Conservation (phyloP, 2,888 invertebrate genomes). For the Neoscelio sp. region DNA sequence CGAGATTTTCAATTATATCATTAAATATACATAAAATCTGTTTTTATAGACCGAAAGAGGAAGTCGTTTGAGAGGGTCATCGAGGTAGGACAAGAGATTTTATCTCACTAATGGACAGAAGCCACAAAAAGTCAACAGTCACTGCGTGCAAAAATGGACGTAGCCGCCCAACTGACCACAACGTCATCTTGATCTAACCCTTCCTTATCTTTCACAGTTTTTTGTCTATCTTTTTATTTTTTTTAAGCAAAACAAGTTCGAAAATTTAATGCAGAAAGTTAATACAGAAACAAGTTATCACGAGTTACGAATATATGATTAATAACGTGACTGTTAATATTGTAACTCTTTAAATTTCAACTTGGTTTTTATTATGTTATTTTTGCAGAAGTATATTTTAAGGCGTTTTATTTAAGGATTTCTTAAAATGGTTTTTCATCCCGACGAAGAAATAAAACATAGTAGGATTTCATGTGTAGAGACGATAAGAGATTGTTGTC, state of each 20-base stretch:
- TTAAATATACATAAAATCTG: slow-evolving; percentile 59
- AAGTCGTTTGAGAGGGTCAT: slow-evolving; percentile 63
- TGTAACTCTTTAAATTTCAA: too few relatives aligned
- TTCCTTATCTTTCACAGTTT: slow-evolving; percentile 60
- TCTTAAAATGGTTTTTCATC: background rate
- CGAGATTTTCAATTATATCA: slow-evolving; percentile 52
- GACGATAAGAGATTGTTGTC: slow-evolving; percentile 25
- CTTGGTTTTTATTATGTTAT: too few relatives aligned
- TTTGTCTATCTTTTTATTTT: slow-evolving; percentile 21
- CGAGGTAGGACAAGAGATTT: slow-evolving; percentile 73
- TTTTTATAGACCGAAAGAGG: slow-evolving; percentile 48
- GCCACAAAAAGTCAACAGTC: slow-evolving; percentile 78
- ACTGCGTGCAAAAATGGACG: slow-evolving; percentile 70
- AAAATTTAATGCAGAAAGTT: slow-evolving; percentile 4
- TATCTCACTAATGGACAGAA: slow-evolving; percentile 81
- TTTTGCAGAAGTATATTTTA: too few relatives aligned
- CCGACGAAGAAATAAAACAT: too few relatives aligned
- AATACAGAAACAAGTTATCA: background rate
- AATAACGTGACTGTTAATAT: too few relatives aligned
- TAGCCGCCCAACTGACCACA: slow-evolving; percentile 68
- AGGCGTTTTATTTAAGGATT: background rate
- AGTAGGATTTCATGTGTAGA: too few relatives aligned
- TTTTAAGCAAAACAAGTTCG: slow-evolving; percentile 15
- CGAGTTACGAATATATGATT: too few relatives aligned
- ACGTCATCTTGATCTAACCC: slow-evolving; percentile 59